A percentile compares a stretch with the other conserved stretches of the same genome.
phyloP scores from a whole-genome alignment of 1,140 invertebrate species.

The Lysiphlebus fabarum region DNA sequence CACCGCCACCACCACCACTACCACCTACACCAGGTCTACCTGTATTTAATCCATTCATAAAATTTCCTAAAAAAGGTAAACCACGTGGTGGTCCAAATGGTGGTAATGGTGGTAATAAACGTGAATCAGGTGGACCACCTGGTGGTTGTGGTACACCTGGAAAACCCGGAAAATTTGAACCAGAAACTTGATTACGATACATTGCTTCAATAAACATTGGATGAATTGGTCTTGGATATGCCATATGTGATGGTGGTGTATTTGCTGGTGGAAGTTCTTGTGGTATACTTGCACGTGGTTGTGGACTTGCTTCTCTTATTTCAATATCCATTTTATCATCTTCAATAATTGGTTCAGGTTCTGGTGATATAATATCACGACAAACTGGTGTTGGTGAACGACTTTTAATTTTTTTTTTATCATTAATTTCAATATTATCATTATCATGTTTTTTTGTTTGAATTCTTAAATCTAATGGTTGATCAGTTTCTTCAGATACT shows the following conservation, averaged over 20 bases:
- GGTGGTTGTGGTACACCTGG: slow-evolving; percentile 41
- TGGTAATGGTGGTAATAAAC: slow-evolving; percentile 59
- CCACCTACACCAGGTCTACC: slow-evolving; percentile 38
- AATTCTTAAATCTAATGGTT: slow-evolving; percentile 73
- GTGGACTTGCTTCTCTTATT: slow-evolving; percentile 5
- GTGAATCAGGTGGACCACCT: slow-evolving; percentile 34
- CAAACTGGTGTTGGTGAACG: slow-evolving; percentile 25
- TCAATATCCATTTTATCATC: slow-evolving; percentile 1
- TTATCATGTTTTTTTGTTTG: slow-evolving; percentile 49
- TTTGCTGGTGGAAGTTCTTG: slow-evolving; percentile 48
- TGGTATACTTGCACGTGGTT: slow-evolving; percentile 19
- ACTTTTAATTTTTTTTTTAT: slow-evolving; percentile 25
- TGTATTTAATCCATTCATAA: slow-evolving; percentile 62
- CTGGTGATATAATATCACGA: slow-evolving; percentile 19
- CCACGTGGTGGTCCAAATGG: slow-evolving; percentile 60
- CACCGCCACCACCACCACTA: not conserved
- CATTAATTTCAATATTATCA: slow-evolving; percentile 34
- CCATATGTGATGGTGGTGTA: slow-evolving; percentile 59
- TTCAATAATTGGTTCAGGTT: not conserved
- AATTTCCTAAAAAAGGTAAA: slow-evolving; percentile 72
- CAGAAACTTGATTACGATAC: slow-evolving; percentile 59
- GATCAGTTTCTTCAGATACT: slow-evolving; percentile 51
- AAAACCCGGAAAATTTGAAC: slow-evolving; percentile 57
- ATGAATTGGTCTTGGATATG: slow-evolving; percentile 74
- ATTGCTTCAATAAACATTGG: slow-evolving; percentile 73